phyloP scores from a whole-genome alignment of 2,888 invertebrate species.

The Hybos culiciformis region DNA sequence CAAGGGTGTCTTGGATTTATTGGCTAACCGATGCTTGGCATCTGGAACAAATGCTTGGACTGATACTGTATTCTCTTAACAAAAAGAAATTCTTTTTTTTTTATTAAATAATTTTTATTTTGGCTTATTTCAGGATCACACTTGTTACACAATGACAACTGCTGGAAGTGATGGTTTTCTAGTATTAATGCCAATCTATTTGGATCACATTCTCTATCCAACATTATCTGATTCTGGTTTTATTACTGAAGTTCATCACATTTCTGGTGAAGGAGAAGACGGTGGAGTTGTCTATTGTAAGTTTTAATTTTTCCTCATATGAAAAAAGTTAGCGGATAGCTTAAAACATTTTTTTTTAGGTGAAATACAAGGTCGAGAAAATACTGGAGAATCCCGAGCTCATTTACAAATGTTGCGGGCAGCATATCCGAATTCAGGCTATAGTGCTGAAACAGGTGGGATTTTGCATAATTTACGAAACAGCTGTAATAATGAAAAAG shows the following conservation, averaged over 20 bases:
- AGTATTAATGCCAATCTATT: constrained; percentile 74
- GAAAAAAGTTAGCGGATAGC: too few relatives aligned
- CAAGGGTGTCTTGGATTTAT: constrained; percentile 75
- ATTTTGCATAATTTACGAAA: constrained; percentile 69
- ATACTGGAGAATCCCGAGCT: constrained; percentile 59
- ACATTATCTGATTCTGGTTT: constrained; percentile 68
- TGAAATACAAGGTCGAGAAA: constrained; percentile 86
- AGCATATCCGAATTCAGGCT: constrained; percentile 71
- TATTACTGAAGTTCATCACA: constrained; percentile 82
- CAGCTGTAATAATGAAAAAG: constrained; percentile 67
- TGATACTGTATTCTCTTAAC: too few relatives aligned
- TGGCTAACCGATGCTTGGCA: constrained; percentile 80
- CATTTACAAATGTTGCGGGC: constrained; percentile 49
- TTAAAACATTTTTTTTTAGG: too few relatives aligned
- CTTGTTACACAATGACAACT: constrained; percentile 78
- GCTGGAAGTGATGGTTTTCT: constrained; percentile 79
- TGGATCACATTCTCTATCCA: constrained; percentile 81
- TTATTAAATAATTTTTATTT: too few relatives aligned
- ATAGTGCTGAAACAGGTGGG: constrained; percentile 75
- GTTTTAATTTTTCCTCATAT: too few relatives aligned
- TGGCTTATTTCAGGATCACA: too few relatives aligned
- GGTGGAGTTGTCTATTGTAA: constrained; percentile 91
- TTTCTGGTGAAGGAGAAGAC: constrained; percentile 76
- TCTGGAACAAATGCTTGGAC: constrained; percentile 91
- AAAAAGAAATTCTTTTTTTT: too few relatives aligned